Evolutionary conservation across 2,113 vertebrate species (phyloP), one percentile per base, ranked within the genome.

Genomic region (Semnopithecus entellus): DNA sequence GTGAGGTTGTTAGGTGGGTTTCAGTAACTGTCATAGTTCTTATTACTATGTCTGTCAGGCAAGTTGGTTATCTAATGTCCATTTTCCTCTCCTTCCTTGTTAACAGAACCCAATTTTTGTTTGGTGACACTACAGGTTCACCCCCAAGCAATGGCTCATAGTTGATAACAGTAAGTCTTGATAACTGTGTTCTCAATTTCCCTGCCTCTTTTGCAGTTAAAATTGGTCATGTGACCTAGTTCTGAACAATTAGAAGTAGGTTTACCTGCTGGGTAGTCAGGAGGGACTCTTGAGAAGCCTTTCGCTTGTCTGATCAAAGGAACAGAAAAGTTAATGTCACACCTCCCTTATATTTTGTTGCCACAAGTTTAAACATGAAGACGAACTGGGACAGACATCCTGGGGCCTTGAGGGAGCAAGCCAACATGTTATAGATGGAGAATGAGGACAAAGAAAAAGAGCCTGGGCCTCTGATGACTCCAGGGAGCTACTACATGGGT

Each of bases 381-480:
- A 40, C 3, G 6, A 79, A 6, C 0, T 50, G n/a, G 48, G 20
- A 17, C 14, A 25, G 66, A n/a, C 18, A 0, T 12, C 9, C 13
- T 32, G 43, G 43, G 30, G n/a, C 55, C 66, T 30, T 6, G 43
- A 75, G 40, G 59, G 59, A 88, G 9, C 13, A 48, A 68, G 13
- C 0, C 6, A 1, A 5, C 7, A 16, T 45, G 22, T 20, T 35
- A 35, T 32, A 12, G 27, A 6, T 10, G 1, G 32, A 45, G 18
- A 6, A 11, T 14, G 3, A 35, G 23, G 50, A 23, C 10, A 32
- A 3, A 70, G 43, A 5, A 7, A 5, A 40, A 61, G 14, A n/a
- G 8, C 13, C 3, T 0, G 2, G 10, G 35, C 45, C 25, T 66
- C 20, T 20, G 23, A 32, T 3, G 12, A 2, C 1, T 9, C 17